A percentile compares a stretch with the other conserved stretches of the same genome.
Evolutionary conservation across 2,888 invertebrate genomes (phyloP).

Genomic region (Empis livida): DNA sequence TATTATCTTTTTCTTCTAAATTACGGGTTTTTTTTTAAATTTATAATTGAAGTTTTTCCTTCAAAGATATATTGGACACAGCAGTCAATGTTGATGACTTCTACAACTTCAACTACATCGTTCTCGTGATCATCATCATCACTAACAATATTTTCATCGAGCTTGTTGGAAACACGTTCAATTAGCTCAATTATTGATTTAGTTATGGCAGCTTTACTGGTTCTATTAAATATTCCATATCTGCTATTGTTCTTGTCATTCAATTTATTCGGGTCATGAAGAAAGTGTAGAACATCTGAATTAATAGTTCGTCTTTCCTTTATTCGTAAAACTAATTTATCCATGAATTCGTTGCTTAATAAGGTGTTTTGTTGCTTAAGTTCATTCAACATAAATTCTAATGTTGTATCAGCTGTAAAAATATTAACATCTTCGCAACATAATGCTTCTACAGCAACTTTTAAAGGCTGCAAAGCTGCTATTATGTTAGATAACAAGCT

Average conservation of each 20-base stretch:
- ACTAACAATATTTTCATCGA: too few relatives aligned
- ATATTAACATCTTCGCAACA: not conserved
- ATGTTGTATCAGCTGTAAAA: not conserved
- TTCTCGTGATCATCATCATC: too few relatives aligned
- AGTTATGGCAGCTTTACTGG: not conserved
- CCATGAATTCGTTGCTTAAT: slow-evolving; percentile 3
- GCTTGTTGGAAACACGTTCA: too few relatives aligned
- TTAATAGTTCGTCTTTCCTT: slow-evolving; percentile 3
- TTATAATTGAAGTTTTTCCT: too few relatives aligned
- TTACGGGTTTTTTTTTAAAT: too few relatives aligned
- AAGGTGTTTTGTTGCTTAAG: slow-evolving; percentile 1
- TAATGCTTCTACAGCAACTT: slow-evolving; percentile 1
- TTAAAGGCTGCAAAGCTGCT: not conserved
- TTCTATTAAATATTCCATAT: not conserved
- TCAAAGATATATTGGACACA: too few relatives aligned
- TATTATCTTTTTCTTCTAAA: too few relatives aligned
- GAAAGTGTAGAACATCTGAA: slow-evolving; percentile 3
- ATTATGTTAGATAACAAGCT: not conserved
- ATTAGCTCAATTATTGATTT: too few relatives aligned
- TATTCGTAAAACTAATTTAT: slow-evolving; percentile 1
- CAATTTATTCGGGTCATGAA: slow-evolving; percentile 2
- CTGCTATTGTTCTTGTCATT: not conserved
- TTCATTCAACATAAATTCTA: slow-evolving; percentile 1
- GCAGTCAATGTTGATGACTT: too few relatives aligned
- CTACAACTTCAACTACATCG: too few relatives aligned